phyloP scores from a whole-genome alignment of 2,113 vertebrate species.

The Aplodontia rufa region DNA sequence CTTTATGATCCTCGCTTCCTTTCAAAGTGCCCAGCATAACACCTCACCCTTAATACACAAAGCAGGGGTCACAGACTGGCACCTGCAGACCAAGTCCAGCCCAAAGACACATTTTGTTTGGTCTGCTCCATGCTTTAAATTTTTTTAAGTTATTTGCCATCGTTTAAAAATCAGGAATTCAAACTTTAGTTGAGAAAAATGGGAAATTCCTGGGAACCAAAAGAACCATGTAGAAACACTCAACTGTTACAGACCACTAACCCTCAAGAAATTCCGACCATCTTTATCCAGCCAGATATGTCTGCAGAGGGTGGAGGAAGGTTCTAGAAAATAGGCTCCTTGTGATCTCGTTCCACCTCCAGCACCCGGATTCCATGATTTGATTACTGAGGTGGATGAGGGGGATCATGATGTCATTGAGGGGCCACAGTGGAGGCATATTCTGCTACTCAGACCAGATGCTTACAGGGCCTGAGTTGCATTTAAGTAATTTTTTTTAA shows the following conservation, averaged over 20 bases:
- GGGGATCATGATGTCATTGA: background rate
- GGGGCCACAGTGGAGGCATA: constrained; percentile 58
- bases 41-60: background rate
- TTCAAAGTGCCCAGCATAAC: background rate
- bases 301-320: constrained; percentile 66
- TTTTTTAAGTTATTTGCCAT: background rate
- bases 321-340: constrained; percentile 49
- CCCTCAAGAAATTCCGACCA: constrained; percentile 79
- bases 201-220: constrained; percentile 30
- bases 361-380: constrained; percentile 63
- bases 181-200: background rate
- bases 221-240: constrained; percentile 74
- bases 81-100: background rate
- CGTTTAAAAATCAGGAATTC: background rate
- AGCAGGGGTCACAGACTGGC: background rate
- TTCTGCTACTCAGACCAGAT: constrained; percentile 50
- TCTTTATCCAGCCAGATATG: constrained; percentile 75
- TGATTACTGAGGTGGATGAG: background rate
- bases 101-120: background rate
- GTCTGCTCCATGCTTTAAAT: background rate
- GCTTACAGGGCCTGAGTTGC: constrained; percentile 75
- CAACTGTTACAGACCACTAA: constrained; percentile 79
- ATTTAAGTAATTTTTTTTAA: constrained; percentile 79
- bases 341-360: background rate
- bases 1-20: background rate